Percentiles rank a stretch among this genome's conserved stretches.
These are phyloP conservation scores for Sarcophaga carnaria DNA, from an alignment of 2,888 invertebrate genomes.

Conservation along the genomic window DNA sequence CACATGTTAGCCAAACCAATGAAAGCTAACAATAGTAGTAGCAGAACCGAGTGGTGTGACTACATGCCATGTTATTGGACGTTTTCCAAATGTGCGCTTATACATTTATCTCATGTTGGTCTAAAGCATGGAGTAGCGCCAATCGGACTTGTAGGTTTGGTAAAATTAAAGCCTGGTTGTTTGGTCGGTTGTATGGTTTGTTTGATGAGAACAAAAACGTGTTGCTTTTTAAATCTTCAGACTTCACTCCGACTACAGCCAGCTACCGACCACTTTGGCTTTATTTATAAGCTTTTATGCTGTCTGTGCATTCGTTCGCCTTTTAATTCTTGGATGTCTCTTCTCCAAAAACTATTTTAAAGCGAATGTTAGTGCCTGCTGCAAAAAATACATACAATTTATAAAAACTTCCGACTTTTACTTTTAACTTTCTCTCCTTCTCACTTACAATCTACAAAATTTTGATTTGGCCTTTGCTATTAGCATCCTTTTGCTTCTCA, in stretches of 20 bases:
- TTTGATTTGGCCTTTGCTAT: too few relatives aligned
- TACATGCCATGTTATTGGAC: conserved; percentile 60
- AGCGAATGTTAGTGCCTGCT: conserved; percentile 48
- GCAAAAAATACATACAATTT: conserved; percentile 43
- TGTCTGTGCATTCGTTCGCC: too few relatives aligned
- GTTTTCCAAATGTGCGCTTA: conserved; percentile 4
- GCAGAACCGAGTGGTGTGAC: conserved; percentile 57
- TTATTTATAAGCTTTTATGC: not conserved
- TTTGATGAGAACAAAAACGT: conserved; percentile 54
- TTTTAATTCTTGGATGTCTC: conserved; percentile 2
- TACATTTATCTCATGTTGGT: not conserved
- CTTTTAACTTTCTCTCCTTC: conserved; percentile 24
- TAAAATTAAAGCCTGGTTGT: too few relatives aligned
- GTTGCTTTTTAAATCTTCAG: conserved; percentile 33
- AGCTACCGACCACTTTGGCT: not conserved
- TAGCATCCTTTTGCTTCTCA: not conserved
- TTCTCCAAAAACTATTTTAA: not conserved
- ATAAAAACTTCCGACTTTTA: conserved; percentile 68
- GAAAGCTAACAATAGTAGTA: not conserved
- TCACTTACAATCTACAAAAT: not conserved
- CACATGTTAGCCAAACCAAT: not conserved
- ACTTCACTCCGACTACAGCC: not conserved
- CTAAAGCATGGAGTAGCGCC: conserved; percentile 61
- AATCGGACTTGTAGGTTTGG: conserved; percentile 59
- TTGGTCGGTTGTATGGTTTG: conserved; percentile 46